Evolutionary conservation across 2,113 vertebrate species (phyloP).

Genomic region (Malurus melanocephalus): DNA sequence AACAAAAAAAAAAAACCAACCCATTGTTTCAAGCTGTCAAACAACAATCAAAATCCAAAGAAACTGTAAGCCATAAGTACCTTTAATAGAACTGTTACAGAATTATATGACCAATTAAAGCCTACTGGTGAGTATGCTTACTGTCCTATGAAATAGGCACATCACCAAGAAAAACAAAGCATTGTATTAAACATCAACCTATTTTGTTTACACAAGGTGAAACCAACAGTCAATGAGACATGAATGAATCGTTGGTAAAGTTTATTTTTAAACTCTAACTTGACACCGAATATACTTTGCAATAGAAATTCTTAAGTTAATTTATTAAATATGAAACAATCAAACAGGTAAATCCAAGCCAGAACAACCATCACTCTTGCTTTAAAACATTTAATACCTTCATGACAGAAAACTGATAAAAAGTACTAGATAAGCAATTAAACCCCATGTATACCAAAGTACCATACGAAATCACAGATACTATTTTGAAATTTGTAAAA

Average conservation of each 20-base stretch:
- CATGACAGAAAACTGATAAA: neutral
- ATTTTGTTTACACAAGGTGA: neutral
- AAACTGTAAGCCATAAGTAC: neutral
- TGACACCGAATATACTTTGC: neutral
- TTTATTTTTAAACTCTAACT: neutral
- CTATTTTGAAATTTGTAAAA: neutral
- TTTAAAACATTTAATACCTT: neutral
- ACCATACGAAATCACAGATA: neutral
- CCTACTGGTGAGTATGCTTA: neutral
- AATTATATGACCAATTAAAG: neutral
- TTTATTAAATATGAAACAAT: neutral
- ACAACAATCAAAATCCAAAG: constrained; percentile 28
- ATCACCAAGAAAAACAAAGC: neutral
- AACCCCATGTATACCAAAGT: neutral
- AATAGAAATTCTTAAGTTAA: neutral
- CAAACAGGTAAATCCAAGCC: neutral
- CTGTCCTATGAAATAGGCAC: neutral
- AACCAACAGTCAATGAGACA: neutral
- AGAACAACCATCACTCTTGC: neutral
- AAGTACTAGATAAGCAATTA: neutral
- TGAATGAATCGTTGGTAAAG: neutral
- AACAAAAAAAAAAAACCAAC: neutral
- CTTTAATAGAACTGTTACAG: neutral
- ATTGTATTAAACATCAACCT: neutral
- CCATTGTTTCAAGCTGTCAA: constrained; percentile 28